Conservation (phyloP, 2,888 invertebrate genomes). For the Drosophila cognata region DNA sequence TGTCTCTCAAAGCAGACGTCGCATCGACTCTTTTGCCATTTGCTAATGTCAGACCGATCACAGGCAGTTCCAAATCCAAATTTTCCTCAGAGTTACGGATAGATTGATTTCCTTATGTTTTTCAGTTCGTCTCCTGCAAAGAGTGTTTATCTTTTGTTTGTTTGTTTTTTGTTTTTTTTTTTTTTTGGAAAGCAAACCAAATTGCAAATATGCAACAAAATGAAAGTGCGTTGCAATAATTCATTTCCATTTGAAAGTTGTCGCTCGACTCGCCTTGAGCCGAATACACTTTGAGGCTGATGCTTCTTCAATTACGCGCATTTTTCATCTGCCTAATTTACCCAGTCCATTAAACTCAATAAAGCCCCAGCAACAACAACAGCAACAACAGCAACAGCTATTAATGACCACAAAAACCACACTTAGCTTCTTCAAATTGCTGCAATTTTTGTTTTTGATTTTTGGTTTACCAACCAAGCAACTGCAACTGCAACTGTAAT, state of each 20-base stretch:
- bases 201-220: conserved; percentile 63
- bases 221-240: conserved; percentile 68
- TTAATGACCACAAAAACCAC: conserved; percentile 55
- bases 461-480: conserved; percentile 45
- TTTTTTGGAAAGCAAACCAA: conserved; percentile 63
- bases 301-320: conserved; percentile 64
- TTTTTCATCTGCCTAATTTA: conserved; percentile 40
- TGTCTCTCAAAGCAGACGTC: conserved; percentile 50
- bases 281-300: neutral
- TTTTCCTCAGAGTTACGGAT: conserved; percentile 1
- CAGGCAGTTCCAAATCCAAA: conserved; percentile 35
- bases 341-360: conserved; percentile 46
- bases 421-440: conserved; percentile 65
- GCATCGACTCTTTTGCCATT: conserved; percentile 51
- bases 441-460: conserved; percentile 50
- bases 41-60: conserved; percentile 65
- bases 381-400: conserved; percentile 1
- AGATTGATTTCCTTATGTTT: conserved; percentile 6
- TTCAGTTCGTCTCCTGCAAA: conserved; percentile 33
- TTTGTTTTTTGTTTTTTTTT: neutral
- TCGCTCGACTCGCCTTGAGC: conserved; percentile 55
- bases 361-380: conserved; percentile 16
- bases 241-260: conserved; percentile 74
- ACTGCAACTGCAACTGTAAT: conserved; percentile 27
- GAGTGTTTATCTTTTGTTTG: neutral